These are phyloP conservation scores for Prinia subflava DNA, from an alignment of 2,113 vertebrate genomes.

Conservation along the genomic window DNA sequence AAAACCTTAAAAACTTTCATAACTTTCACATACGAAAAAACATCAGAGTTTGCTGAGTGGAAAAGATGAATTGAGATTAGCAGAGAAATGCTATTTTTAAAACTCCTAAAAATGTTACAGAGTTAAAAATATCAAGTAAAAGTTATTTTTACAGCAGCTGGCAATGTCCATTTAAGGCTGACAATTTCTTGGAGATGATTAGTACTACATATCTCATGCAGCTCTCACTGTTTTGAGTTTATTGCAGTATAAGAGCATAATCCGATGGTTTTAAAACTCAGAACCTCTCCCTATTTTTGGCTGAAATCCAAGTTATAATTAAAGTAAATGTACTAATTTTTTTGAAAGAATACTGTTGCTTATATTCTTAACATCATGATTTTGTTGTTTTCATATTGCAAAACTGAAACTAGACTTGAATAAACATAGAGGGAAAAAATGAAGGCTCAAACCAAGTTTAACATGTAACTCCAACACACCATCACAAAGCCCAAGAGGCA, in stretches of 20 bases:
- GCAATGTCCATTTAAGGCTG: constrained; percentile 56
- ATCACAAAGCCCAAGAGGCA: constrained; percentile 56
- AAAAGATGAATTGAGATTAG: constrained; percentile 43
- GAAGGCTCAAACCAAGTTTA: constrained; percentile 33
- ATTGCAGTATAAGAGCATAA: neutral
- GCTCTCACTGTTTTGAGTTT: neutral
- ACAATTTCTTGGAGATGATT: neutral
- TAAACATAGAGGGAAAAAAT: constrained; percentile 53
- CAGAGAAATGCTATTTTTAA: constrained; percentile 35
- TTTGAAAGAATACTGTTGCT: constrained; percentile 18
- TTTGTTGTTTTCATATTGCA: constrained; percentile 54
- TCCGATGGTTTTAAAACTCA: neutral
- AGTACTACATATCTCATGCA: neutral
- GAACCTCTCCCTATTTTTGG: neutral
- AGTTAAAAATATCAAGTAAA: constrained; percentile 11
- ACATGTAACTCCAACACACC: constrained; percentile 40
- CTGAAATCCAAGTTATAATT: constrained; percentile 26
- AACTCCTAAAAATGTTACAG: neutral
- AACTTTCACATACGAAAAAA: neutral
- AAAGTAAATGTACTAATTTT: constrained; percentile 16
- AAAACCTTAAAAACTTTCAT: neutral
- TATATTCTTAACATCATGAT: constrained; percentile 20
- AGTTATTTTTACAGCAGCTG: constrained; percentile 5
- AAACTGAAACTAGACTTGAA: constrained; percentile 50
- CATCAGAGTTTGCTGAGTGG: neutral